Conservation (phyloP, 2,888 invertebrate species). For the Drosophila hamatofila region DNA sequence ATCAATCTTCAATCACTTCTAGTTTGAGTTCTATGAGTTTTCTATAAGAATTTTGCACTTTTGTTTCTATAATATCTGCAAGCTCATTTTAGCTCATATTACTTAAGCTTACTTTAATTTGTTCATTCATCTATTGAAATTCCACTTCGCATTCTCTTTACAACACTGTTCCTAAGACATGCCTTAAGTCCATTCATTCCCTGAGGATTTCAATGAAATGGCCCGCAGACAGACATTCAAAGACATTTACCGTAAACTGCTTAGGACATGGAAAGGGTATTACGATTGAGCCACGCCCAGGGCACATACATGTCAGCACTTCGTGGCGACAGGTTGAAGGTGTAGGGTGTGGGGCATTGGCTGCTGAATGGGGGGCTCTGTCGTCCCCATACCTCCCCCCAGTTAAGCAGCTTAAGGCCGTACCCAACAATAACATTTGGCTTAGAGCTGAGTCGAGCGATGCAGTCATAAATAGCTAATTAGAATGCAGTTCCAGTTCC, state of each 20-base stretch:
- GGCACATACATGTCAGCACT: slow-evolving; percentile 9
- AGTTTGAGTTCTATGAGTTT: too few relatives aligned
- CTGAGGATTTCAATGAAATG: background rate
- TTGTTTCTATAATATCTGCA: too few relatives aligned
- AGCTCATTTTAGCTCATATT: too few relatives aligned
- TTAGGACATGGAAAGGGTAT: slow-evolving; percentile 20
- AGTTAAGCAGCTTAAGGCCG: slow-evolving; percentile 62
- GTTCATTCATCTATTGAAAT: background rate
- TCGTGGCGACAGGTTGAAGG: background rate
- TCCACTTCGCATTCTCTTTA: background rate
- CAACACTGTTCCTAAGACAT: background rate
- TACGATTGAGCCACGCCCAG: slow-evolving; percentile 24
- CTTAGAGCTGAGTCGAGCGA: slow-evolving; percentile 36
- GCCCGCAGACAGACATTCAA: background rate
- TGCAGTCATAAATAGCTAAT: slow-evolving; percentile 68
- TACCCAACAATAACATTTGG: slow-evolving; percentile 31
- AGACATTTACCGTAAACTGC: slow-evolving; percentile 13
- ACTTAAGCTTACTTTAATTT: too few relatives aligned
- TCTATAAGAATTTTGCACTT: too few relatives aligned
- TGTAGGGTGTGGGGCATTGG: background rate
- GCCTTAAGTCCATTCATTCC: background rate
- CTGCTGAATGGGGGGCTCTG: too few relatives aligned
- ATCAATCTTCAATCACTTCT: too few relatives aligned
- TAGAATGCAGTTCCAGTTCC: slow-evolving; percentile 56
- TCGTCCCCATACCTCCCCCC: background rate